Percentiles rank a stretch among this genome's conserved stretches.
These are phyloP conservation scores for Eilema depressum DNA, from an alignment of 2,888 invertebrate species.

Conservation along the genomic window DNA sequence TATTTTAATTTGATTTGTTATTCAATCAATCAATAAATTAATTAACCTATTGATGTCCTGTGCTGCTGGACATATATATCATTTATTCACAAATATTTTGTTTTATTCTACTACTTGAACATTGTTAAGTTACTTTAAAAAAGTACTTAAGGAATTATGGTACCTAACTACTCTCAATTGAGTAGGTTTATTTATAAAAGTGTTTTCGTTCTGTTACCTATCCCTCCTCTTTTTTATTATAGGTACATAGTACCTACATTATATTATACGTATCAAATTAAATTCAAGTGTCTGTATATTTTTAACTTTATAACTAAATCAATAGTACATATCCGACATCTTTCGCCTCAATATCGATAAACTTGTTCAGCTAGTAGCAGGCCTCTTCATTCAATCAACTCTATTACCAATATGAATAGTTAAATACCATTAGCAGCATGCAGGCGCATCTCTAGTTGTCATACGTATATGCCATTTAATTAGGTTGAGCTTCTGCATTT, in stretches of 20 bases:
- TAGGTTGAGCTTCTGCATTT: constrained; percentile 35
- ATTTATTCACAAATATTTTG: too few relatives aligned
- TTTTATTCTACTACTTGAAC: neutral
- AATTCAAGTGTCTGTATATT: neutral
- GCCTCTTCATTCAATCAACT: constrained; percentile 17
- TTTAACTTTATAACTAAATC: neutral
- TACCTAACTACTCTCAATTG: too few relatives aligned
- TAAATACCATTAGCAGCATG: constrained; percentile 16
- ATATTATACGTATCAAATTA: neutral
- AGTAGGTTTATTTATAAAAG: too few relatives aligned
- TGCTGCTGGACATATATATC: too few relatives aligned
- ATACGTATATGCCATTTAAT: constrained; percentile 43
- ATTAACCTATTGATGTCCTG: too few relatives aligned
- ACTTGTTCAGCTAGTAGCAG: neutral
- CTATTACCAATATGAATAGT: constrained; percentile 21
- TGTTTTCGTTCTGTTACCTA: too few relatives aligned
- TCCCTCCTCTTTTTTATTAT: too few relatives aligned
- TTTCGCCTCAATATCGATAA: constrained; percentile 5
- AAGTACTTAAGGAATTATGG: too few relatives aligned
- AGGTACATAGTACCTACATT: too few relatives aligned
- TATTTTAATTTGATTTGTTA: neutral
- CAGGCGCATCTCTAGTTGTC: constrained; percentile 20
- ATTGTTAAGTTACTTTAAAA: neutral
- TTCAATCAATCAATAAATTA: too few relatives aligned
- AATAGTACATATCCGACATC: neutral